phyloP scores from a whole-genome alignment of 2,888 invertebrate species.

The Orchesella flavescens region DNA sequence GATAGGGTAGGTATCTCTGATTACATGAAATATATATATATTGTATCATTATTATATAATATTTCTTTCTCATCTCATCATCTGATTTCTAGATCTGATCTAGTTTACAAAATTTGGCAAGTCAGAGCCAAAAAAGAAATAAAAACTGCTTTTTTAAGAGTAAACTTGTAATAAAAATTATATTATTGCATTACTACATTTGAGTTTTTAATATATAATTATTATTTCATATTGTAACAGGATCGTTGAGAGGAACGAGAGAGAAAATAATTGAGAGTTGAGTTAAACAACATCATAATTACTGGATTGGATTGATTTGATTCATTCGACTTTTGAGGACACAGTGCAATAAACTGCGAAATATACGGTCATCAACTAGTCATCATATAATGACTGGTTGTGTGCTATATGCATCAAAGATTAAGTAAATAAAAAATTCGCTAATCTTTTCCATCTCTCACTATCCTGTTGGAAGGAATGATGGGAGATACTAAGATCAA shows the following conservation, averaged over 20 bases:
- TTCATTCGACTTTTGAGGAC: conserved; percentile 3
- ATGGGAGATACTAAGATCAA: too few relatives aligned
- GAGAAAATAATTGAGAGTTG: neutral
- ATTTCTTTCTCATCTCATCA: too few relatives aligned
- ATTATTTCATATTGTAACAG: too few relatives aligned
- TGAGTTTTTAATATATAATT: too few relatives aligned
- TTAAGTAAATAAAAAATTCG: too few relatives aligned
- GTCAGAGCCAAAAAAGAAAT: neutral
- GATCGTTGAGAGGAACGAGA: too few relatives aligned
- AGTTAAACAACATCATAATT: conserved; percentile 35
- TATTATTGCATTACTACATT: neutral
- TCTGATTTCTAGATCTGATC: conserved; percentile 10
- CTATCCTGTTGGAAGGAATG: neutral
- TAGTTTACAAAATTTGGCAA: conserved; percentile 43
- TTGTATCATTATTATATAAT: neutral
- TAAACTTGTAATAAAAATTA: conserved; percentile 27
- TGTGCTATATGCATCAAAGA: too few relatives aligned
- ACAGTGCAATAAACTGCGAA: neutral
- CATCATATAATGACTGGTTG: too few relatives aligned
- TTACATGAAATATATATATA: neutral
- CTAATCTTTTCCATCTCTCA: too few relatives aligned
- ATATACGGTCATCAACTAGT: too few relatives aligned
- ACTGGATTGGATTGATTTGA: neutral
- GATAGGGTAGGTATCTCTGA: too few relatives aligned
- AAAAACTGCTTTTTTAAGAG: conserved; percentile 1